These are phyloP conservation scores for Strix aluco DNA, from an alignment of 2,113 vertebrate genomes.

Conservation along the genomic window DNA sequence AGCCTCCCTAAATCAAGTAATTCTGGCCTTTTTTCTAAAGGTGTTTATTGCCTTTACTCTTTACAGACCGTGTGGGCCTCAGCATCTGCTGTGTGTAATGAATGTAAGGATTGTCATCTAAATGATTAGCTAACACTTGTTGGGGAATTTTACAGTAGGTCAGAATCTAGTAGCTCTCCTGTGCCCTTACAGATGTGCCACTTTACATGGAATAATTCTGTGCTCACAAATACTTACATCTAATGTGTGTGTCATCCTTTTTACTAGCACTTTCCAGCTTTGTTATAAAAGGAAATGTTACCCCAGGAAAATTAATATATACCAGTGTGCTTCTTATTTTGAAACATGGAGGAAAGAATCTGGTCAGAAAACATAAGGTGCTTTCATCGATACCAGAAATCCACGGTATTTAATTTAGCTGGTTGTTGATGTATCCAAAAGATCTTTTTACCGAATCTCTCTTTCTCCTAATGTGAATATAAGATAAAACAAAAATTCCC, in stretches of 20 bases:
- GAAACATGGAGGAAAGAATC: not conserved
- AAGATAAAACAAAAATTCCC: not conserved
- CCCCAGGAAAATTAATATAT: not conserved
- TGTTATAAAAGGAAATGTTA: not conserved
- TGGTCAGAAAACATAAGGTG: not conserved
- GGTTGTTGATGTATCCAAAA: not conserved
- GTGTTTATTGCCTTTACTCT: not conserved
- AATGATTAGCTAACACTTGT: not conserved
- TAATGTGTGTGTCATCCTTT: not conserved
- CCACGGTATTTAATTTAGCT: not conserved
- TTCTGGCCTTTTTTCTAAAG: not conserved
- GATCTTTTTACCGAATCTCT: not conserved
- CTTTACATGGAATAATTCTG: accelerated
- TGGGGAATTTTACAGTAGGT: not conserved
- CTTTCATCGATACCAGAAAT: not conserved
- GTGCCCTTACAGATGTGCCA: not conserved
- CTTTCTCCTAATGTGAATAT: not conserved
- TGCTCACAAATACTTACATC: not conserved
- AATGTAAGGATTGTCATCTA: not conserved
- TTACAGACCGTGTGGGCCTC: not conserved
- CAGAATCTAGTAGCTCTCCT: not conserved
- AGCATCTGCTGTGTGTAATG: not conserved
- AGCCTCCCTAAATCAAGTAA: not conserved
- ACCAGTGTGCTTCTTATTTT: not conserved
- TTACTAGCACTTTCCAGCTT: not conserved